Base-by-base conservation (phyloP, 64 coral and sea anemone species). In the Exaiptasia diaphana region DNA sequence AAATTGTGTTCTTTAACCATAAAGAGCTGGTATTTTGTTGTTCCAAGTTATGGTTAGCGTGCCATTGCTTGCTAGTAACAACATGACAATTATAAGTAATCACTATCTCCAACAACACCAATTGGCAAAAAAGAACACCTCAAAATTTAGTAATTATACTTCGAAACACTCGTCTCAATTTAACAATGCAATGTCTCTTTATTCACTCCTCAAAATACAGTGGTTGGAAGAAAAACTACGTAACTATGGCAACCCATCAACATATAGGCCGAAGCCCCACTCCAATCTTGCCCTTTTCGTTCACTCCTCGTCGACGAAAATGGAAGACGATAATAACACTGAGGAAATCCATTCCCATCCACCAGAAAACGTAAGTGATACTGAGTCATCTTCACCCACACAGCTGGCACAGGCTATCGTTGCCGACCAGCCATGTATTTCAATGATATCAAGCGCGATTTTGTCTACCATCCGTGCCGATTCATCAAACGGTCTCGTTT, bases 171-270 rank as follows among this genome's bases (percentile, higher is more conserved):
- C 31, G 32, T 34, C 20, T 53, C 72, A 31, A 75, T 75, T 79
- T 79, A 68, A 77, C 71, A 64, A 87, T 87, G 71, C 54, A 87
- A 87, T 77, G 20, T 77, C 39, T 73, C 73, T 76, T 77, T 87
- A 67, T 75, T 76, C 56, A 77, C 52, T 65, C 42, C 14, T 59
- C 55, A 65, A 77, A 50, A 26, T 65, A 87, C 73, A 77, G 72
- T 82, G 59, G 45, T 68, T 82, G 29, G 9, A 68, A 82, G 31
- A 5, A 68, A 68, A 50, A 4, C n/a, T 24, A 65, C 13, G 25
- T 62, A 4, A 2, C 31, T 48, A 25, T 42, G 31, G 58, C 29
- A 64, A 64, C 37, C 11, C 36, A 15, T 2, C 12, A 26, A 15
- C 38, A 64, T 0, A 24, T 24, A 6, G 44, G 20, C 77, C 38